Percentiles rank a stretch among this genome's conserved stretches.
phyloP scores from a whole-genome alignment of 2,113 vertebrate genomes.

The Dasyornis broadbenti region DNA sequence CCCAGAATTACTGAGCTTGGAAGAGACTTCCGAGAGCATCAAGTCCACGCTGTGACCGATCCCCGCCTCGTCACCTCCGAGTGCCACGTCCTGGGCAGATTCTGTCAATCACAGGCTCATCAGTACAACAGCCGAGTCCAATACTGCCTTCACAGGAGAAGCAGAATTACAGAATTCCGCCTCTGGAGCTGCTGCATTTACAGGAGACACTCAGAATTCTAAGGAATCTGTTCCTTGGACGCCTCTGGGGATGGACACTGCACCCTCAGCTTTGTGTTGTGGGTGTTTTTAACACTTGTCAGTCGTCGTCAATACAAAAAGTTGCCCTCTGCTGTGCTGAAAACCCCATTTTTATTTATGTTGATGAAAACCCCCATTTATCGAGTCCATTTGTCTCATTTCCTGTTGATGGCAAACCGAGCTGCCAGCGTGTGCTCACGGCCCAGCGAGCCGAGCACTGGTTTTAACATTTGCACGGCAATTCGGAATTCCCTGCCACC shows the following conservation, averaged over 20 bases:
- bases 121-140: fast-evolving
- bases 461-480: neutral
- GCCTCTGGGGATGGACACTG: neutral
- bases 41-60: fast-evolving
- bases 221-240: neutral
- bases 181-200: neutral
- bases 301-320: neutral
- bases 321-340: neutral
- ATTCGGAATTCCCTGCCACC: neutral
- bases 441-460: neutral
- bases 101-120: neutral
- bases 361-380: neutral
- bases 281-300: neutral
- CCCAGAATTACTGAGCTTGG: neutral
- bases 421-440: neutral
- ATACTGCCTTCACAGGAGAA: neutral
- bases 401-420: neutral
- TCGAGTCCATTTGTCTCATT: neutral
- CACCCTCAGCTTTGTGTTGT: fast-evolving
- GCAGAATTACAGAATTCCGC: neutral
- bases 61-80: neutral
- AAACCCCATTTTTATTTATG: neutral
- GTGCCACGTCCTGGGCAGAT: neutral
- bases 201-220: fast-evolving
- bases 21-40: neutral